Conservation (phyloP, 1,140 invertebrate species). For the Sarcophaga bullata region DNA sequence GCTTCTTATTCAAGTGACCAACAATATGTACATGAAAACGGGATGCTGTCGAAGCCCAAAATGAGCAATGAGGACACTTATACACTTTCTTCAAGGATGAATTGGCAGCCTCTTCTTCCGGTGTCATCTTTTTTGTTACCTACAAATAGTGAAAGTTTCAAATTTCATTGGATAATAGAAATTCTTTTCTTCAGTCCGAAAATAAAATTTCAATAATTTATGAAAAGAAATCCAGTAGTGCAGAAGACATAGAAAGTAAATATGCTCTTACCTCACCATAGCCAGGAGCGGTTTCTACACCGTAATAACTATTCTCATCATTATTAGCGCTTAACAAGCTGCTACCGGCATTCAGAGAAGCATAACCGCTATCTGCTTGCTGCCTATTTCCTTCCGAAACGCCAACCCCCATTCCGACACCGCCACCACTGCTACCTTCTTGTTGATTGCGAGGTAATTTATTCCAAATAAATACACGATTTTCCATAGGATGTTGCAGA, state of each 20-base stretch:
- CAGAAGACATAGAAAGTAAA: background rate
- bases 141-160: constrained; percentile 65
- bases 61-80: constrained; percentile 89
- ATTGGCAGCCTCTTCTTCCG: constrained; percentile 65
- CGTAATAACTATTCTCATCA: constrained; percentile 65
- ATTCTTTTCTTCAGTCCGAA: background rate
- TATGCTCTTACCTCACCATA: constrained; percentile 67
- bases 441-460: constrained; percentile 45
- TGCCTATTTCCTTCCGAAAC: background rate
- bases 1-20: constrained; percentile 90
- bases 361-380: constrained; percentile 36
- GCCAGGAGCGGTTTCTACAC: constrained; percentile 68
- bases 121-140: constrained; percentile 66
- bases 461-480: constrained; percentile 79
- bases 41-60: constrained; percentile 91
- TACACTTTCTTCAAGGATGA: constrained; percentile 76
- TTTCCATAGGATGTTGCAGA: constrained; percentile 77
- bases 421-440: constrained; percentile 32
- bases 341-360: constrained; percentile 44
- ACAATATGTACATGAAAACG: constrained; percentile 93
- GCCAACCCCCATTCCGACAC: background rate
- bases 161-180: constrained; percentile 55
- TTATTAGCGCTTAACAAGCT: constrained; percentile 48
- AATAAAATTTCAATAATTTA: constrained; percentile 24
- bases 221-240: background rate